These are phyloP conservation scores for Mycteria americana DNA, from an alignment of 2,797 vertebrate species.

Conservation along the genomic window DNA sequence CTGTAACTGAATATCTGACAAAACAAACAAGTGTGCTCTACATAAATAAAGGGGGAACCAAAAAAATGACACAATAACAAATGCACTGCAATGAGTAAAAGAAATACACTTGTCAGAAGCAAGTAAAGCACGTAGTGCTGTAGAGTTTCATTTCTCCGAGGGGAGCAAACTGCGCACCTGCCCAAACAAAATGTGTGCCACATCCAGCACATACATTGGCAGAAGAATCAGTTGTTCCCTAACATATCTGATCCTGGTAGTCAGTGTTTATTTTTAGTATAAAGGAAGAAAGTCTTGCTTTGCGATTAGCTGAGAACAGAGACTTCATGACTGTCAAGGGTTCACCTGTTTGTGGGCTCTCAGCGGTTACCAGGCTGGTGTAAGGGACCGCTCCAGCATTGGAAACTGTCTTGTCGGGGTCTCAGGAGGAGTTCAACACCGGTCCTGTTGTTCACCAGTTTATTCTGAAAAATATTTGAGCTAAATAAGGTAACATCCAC, in stretches of 20 bases:
- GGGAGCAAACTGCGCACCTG: neutral
- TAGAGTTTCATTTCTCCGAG: neutral
- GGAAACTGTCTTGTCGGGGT: neutral
- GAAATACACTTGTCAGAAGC: neutral
- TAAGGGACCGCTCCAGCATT: neutral
- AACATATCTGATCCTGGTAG: neutral
- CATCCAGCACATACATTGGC: neutral
- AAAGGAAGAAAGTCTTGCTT: neutral
- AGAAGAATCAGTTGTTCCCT: neutral
- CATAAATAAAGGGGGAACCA: neutral
- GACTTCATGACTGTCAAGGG: neutral
- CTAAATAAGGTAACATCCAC: neutral
- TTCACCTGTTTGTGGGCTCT: neutral
- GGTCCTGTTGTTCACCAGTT: neutral
- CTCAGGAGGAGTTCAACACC: neutral
- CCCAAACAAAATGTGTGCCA: neutral
- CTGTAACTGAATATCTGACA: neutral
- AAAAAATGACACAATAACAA: neutral
- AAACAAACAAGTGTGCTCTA: neutral
- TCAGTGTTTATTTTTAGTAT: neutral
- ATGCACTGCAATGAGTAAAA: neutral
- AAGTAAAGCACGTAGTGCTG: neutral
- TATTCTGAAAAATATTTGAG: slow-evolving; percentile 4
- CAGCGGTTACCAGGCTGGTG: neutral
- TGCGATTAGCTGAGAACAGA: neutral